Evolutionary conservation across 2,113 vertebrate genomes (phyloP).

Genomic region (Lycaon pictus): DNA sequence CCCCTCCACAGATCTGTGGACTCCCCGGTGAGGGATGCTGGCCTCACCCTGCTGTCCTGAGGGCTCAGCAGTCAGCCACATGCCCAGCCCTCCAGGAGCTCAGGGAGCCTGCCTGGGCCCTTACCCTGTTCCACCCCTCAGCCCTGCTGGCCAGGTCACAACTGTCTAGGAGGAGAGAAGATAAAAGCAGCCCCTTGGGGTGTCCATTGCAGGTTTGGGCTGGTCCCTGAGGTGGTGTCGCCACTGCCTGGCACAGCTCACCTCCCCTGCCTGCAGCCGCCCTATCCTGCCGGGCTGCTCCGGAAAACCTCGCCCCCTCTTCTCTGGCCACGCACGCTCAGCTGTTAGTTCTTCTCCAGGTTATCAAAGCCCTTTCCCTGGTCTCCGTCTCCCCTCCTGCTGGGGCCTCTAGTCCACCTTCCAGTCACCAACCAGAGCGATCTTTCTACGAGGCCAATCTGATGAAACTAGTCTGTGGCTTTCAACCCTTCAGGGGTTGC

Average conservation of each 20-base stretch:
- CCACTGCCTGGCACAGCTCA: not conserved
- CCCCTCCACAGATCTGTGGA: not conserved
- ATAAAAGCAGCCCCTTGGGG: not conserved
- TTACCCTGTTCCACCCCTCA: not conserved
- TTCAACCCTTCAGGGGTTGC: not conserved
- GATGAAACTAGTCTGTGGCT: not conserved
- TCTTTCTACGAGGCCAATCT: not conserved
- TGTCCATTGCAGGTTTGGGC: not conserved
- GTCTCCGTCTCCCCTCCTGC: not conserved
- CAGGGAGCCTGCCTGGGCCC: not conserved
- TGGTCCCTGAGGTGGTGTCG: not conserved
- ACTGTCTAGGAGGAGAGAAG: not conserved
- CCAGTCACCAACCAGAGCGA: not conserved
- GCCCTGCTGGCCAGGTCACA: not conserved
- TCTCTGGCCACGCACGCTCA: fast-evolving
- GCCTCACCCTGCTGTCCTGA: no score
- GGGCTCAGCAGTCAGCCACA: not conserved
- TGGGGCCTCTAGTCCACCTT: not conserved
- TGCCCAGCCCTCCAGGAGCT: not conserved
- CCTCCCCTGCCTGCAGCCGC: not conserved
- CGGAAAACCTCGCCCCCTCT: fast-evolving
- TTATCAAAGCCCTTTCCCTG: not conserved
- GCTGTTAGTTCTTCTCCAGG: not conserved
- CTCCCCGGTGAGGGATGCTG: not conserved
- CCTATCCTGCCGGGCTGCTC: not conserved